Evolutionary conservation across 2,888 invertebrate species (phyloP), one percentile per base, ranked within the genome.

Genomic region (Micoletzkya japonica): DNA sequence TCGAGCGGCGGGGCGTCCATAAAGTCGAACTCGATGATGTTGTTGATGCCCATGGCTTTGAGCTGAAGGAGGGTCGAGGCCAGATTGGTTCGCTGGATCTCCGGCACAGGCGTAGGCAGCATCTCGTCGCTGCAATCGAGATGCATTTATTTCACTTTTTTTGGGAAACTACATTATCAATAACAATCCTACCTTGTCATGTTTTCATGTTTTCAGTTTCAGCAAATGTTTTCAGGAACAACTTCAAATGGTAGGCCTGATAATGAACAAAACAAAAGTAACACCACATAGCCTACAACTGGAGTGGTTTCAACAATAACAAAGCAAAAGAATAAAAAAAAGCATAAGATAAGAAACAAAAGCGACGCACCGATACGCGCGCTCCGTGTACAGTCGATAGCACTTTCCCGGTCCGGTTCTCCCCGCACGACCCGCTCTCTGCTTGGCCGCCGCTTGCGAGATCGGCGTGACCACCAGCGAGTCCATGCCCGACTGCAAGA

Each of bases 31-130:
- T 95, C 93, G 30, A 99, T 88, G 68, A 99, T 89, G 88, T 98
- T 97, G 86, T 98, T 97, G 82, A 98, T 98, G 34, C 98, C 98
- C 97, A 99, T 97, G 0, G 97, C 96, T 87, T 99, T 99, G 44
- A 98, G 88, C 82, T 96, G 95, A 20, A 99, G 87, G 49, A 95
- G 93, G 0, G 96, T 97, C 20, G 93, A 93, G 0, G 96, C 96
- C 81, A 98, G 89, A 89, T 98, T 99, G 1, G 97, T 97, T 37
- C 98, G 90, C 87, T 98, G 97, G 84, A 98, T 98, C 89, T 98
- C 98, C 0, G 98, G 98, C 36, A 98, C 96, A 0, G 95, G 95
- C 2, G 95, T 95, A 2, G 95, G 93, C 80, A 97, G 87, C 98
- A 98, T 98, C 89, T 98, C 98, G 87, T 99, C 97, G 54, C 85